These are phyloP conservation scores for Holacanthella duospinosa DNA, from an alignment of 2,888 invertebrate species.

Conservation along the genomic window DNA sequence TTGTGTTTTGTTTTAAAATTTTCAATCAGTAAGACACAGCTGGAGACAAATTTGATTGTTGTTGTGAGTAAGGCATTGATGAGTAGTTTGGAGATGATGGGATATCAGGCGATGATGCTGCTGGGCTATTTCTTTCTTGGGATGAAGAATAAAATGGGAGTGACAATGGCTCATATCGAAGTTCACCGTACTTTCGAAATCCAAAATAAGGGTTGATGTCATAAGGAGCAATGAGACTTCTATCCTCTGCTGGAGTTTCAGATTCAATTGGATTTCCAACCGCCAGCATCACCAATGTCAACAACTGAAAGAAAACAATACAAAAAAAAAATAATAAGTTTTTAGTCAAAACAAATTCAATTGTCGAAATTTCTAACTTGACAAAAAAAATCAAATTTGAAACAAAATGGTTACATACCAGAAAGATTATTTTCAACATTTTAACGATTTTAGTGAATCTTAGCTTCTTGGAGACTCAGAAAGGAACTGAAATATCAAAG, in stretches of 20 bases:
- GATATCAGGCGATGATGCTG: not conserved
- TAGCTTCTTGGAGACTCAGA: not conserved
- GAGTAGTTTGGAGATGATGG: not conserved
- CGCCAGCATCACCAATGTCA: not conserved
- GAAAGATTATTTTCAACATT: not conserved
- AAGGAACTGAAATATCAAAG: not conserved
- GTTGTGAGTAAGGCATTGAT: no score
- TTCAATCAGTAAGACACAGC: no score
- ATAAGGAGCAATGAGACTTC: slow-evolving; percentile 6
- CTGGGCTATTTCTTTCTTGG: no score
- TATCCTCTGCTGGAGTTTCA: slow-evolving; percentile 8
- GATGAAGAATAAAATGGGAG: slow-evolving; percentile 11
- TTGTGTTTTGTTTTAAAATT: no score
- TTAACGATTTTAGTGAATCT: not conserved
- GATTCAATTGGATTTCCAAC: not conserved
- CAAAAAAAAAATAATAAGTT: no score
- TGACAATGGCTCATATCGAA: slow-evolving; percentile 35
- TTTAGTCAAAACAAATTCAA: no score
- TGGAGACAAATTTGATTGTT: no score
- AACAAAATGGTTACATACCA: not conserved
- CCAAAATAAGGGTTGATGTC: slow-evolving; percentile 30
- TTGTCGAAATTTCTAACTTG: no score
- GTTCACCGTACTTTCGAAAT: slow-evolving; percentile 33
- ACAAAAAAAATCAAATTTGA: no score
- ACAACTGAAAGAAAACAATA: not conserved